These are phyloP conservation scores for Cinclus mexicanus DNA, from an alignment of 2,113 vertebrate species.

Conservation along the genomic window DNA sequence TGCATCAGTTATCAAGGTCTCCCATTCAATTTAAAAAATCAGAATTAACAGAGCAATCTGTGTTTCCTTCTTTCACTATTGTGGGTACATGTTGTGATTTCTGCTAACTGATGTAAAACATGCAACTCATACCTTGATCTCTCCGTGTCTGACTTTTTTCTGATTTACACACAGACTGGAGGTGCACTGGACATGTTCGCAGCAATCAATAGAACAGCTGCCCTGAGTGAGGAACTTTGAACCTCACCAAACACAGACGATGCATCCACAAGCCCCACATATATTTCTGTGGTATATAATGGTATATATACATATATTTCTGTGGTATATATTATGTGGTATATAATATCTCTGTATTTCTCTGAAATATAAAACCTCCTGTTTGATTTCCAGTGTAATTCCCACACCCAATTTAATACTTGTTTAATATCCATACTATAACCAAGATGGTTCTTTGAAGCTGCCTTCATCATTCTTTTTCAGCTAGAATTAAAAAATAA, in stretches of 20 bases:
- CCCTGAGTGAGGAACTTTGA: background rate
- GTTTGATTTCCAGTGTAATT: background rate
- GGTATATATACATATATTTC: too few relatives aligned
- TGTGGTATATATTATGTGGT: too few relatives aligned
- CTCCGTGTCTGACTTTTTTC: background rate
- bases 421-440: background rate
- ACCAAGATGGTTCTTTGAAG: background rate
- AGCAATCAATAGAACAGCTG: background rate
- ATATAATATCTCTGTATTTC: background rate
- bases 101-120: background rate
- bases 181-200: background rate
- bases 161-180: background rate
- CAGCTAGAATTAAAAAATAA: background rate
- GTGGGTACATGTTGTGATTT: background rate
- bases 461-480: background rate
- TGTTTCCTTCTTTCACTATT: background rate
- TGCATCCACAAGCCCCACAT: background rate
- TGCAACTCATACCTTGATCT: background rate
- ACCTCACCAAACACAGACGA: background rate
- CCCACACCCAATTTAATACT: background rate
- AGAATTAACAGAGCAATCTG: background rate
- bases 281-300: background rate
- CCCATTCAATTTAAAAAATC: background rate
- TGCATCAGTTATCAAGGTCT: background rate
- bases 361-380: background rate